Base-by-base conservation (phyloP, 2,113 vertebrate species). In the Corvus moneduloides region DNA sequence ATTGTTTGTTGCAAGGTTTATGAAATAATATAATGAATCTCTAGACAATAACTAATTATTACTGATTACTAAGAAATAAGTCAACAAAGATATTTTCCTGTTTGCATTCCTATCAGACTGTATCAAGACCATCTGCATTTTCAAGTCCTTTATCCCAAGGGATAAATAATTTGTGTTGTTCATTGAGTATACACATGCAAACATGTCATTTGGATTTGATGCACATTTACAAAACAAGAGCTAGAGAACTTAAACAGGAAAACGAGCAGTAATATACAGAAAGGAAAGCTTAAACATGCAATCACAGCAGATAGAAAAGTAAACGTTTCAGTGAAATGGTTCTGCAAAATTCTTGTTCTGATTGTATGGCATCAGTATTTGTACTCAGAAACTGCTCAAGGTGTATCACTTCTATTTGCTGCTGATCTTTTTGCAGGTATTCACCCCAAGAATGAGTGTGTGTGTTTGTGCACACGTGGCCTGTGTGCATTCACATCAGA, bases 1-100 rank as follows among this genome's bases (percentile, higher is more conserved):
- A 91, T 97, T 96, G 86, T 96, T 97, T 61, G 9, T 80, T 71
- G 59, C 67, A 87, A 95, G 75, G 78, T 90, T 97, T 97, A 85
- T 84, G 72, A 96, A 97, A 97, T 97, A 96, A 95, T 92, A 61
- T 62, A 97, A 98, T 97, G 89, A 91, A 96, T 97, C 96, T 97
- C 96, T 95, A 97, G 95, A 97, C 96, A 98, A 97, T 97, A 97
- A 97, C 96, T 98, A 97, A 98, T 97, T 97, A 98, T 97, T 98
- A 98, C 97, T 97, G 96, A 98, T 98, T 98, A 97, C 97, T 90
- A 92, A 98, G 95, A 98, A 98, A 97, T 97, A 98, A 98, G 97
- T 98, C 98, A 98, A 98, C 98, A 98, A 98, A 97, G 97, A 97
- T 98, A 98, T 98, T 98, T 98, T 98, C 96, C 97, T 98, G 98